Evolutionary conservation across 2,888 invertebrate species (phyloP), one percentile per base, ranked within the genome.

Genomic region (Zootermopsis nevadensis): DNA sequence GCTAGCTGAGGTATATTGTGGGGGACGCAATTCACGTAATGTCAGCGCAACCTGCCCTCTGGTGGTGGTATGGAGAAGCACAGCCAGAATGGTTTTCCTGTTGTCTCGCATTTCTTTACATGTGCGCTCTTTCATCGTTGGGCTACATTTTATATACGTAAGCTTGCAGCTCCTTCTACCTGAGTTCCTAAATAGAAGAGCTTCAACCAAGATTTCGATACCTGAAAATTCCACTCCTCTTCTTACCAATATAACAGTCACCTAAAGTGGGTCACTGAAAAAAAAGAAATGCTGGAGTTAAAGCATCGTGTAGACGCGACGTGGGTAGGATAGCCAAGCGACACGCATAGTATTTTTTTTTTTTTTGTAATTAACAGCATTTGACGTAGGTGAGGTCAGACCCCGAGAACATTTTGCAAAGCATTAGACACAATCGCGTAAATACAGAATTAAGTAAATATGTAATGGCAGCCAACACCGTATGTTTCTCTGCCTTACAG

Each of bases 61-160:
- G 69, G 81, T 72, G 81, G 81, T 72, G 81, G 81, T 81, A 81
- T 81, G 53, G 53, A 38, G 72, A 81, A 72, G n/a, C 67, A 27
- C 81, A 30, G 38, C 53, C 81, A 31, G 81, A 35, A 27, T 81
- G 42, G 69, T 72, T 24, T 0, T 12, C 33, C 19, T 33, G 19
- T 33, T 15, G 69, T 69, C 60, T 60, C 60, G 15, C 12, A 60
- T 27, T 27, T 27, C 15, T 60, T 48, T 48, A 48, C 12, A 19
- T 60, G 60, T 60, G 60, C 60, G 27, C 60, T 48, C 48, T 19
- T 48, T 48, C 48, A 19, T 19, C 1, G 19, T 7, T 60, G 60
- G 60, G 8, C 60, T 60, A 60, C 60, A 60, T 60, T 60, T 60
- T 60, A 60, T 8, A 27, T 27, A 60, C 60, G 10, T 60, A 27